phyloP scores from a whole-genome alignment of 2,888 invertebrate genomes.

The Hirtodrosophila confusa region DNA sequence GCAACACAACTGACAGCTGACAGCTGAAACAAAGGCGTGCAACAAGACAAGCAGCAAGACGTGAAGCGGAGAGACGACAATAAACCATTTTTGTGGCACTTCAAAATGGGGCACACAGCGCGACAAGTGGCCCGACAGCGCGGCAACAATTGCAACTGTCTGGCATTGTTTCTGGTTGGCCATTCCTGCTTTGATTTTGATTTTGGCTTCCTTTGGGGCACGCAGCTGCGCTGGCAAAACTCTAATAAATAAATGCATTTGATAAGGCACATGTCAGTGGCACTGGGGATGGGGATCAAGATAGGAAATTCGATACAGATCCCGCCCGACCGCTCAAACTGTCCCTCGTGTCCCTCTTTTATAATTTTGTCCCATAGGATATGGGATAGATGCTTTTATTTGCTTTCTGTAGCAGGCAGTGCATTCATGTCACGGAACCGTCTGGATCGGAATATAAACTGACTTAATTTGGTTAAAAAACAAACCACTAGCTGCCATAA shows the following conservation, averaged over 20 bases:
- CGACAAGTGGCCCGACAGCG: slow-evolving; percentile 60
- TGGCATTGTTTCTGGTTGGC: slow-evolving; percentile 41
- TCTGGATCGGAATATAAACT: no score
- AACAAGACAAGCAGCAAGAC: slow-evolving; percentile 48
- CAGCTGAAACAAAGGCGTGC: slow-evolving; percentile 56
- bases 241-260: slow-evolving; percentile 9
- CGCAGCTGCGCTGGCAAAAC: not conserved
- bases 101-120: slow-evolving; percentile 37
- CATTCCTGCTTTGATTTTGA: slow-evolving; percentile 14
- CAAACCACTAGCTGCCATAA: no score
- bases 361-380: no score
- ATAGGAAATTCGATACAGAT: no score
- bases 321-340: no score
- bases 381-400: no score
- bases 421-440: no score
- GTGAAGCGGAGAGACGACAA: slow-evolving; percentile 32
- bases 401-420: no score
- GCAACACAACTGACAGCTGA: slow-evolving; percentile 52
- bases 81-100: slow-evolving; percentile 51
- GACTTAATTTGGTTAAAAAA: no score
- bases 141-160: slow-evolving; percentile 65
- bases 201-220: slow-evolving; percentile 23
- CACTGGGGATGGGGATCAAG: no score
- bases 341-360: no score
- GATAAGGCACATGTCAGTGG: slow-evolving; percentile 4